Evolutionary conservation across 1,140 invertebrate genomes (phyloP).

Genomic region (Zaprionus kolodkinae): DNA sequence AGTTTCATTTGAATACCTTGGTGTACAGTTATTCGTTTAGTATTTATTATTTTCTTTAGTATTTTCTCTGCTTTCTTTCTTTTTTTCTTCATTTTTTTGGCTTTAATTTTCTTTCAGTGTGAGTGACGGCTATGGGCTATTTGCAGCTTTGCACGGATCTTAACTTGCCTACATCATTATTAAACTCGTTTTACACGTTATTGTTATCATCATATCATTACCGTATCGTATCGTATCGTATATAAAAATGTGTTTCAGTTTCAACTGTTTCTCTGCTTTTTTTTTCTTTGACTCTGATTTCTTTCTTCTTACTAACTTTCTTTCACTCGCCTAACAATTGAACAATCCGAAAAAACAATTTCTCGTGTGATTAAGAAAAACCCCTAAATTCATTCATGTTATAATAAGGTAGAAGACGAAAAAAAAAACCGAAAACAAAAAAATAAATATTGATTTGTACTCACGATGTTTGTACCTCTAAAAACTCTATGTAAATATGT

Average conservation of each 20-base stretch:
- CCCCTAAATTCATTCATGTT: conserved; percentile 51
- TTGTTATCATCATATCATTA: conserved; percentile 52
- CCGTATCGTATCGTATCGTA: conserved; percentile 11
- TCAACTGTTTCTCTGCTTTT: conserved; percentile 40
- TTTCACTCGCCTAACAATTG: conserved; percentile 62
- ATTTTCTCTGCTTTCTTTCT: conserved; percentile 26
- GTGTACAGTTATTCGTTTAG: conserved; percentile 40
- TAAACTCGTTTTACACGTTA: conserved; percentile 63
- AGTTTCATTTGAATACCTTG: conserved; percentile 29
- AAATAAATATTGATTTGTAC: conserved; percentile 71
- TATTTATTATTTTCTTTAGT: conserved; percentile 23
- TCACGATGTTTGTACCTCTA: conserved; percentile 75
- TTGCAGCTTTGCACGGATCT: conserved; percentile 58
- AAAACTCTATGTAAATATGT: conserved; percentile 77
- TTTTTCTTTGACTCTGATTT: conserved; percentile 19
- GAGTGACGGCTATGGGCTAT: conserved; percentile 52
- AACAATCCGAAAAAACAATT: conserved; percentile 57
- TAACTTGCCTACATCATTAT: conserved; percentile 30
- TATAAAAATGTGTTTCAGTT: conserved; percentile 36
- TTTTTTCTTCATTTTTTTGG: neutral
- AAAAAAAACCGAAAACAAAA: conserved; percentile 40
- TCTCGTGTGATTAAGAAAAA: conserved; percentile 49
- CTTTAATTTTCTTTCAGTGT: conserved; percentile 9
- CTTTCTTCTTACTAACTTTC: conserved; percentile 11
- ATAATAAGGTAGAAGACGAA: conserved; percentile 52